Evolutionary conservation across 2,797 vertebrate species (phyloP), one percentile per base, ranked within the genome.

Genomic region (Cryptoprocta ferox): DNA sequence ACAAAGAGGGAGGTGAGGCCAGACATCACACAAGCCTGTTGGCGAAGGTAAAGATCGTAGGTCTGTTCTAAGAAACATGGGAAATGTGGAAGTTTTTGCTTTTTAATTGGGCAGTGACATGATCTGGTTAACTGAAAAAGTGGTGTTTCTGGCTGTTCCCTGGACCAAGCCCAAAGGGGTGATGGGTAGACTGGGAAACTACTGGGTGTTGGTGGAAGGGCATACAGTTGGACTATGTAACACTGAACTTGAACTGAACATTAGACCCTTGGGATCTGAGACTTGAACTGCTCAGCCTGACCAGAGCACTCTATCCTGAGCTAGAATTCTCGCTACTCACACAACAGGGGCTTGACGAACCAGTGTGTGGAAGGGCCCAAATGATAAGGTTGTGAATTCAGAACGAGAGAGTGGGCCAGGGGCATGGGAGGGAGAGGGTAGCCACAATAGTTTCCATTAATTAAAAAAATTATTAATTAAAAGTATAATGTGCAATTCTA

Each of bases 161-260:
- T 15, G 18, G 37, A 73, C 53, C 63, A 48, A 75, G 37, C n/a
- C n/a, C n/a, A n/a, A 79, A 13, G 2, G 1, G 24, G n/a, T 28
- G 6, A 26, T 2, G 19, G 28, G 13, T 50, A 39, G 48, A 6
- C 12, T 1, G 42, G 48, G 53, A 35, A 73, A 30, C 6, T 2
- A 4, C 11, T 30, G 30, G 0, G 1, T 9, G 14, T 39, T 5
- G 28, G 4, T 5, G 1, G 48, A 65, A 80, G 32, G 24, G 3
- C 1, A 8, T 3, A 5, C 15, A 24, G 39, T 39, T 75, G 14
- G 37, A 18, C 24, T 2, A 2, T 10, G 0, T 4, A 56, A 39
- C 21, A 39, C 50, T 45, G 53, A 42, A 42, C 35, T 16, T 16
- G 6, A 21, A 2, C 61, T 79, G 53, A n/a, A 35, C 24, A 30